phyloP scores from a whole-genome alignment of 2,888 invertebrate genomes.

The Agrypnus murinus region DNA sequence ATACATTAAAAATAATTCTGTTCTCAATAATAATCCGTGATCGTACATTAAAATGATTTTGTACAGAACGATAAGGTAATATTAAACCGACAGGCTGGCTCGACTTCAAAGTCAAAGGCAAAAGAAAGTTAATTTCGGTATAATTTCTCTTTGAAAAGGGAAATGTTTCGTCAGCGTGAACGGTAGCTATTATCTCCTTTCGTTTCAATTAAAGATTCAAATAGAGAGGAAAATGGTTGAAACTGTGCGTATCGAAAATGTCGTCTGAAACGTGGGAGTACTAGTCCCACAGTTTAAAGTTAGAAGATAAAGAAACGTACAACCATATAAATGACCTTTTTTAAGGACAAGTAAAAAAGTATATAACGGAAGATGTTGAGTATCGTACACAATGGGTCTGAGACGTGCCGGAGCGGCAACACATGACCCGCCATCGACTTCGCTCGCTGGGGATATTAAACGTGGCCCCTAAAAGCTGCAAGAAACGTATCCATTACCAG shows the following conservation, averaged over 20 bases:
- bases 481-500: constrained; percentile 58
- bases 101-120: background rate
- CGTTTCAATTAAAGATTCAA: constrained; percentile 11
- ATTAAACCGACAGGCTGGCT: background rate
- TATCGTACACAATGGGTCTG: constrained; percentile 45
- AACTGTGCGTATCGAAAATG: background rate
- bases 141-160: constrained; percentile 11
- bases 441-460: constrained; percentile 56
- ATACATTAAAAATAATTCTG: too few relatives aligned
- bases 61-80: too few relatives aligned
- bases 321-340: constrained; percentile 48
- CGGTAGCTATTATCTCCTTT: background rate
- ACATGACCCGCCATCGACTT: constrained; percentile 45
- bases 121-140: constrained; percentile 8
- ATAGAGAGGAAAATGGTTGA: background rate
- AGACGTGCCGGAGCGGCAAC: constrained; percentile 38
- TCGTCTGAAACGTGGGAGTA: background rate
- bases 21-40: too few relatives aligned
- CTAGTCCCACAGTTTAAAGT: constrained; percentile 17
- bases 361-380: constrained; percentile 36
- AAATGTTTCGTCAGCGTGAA: background rate
- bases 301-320: constrained; percentile 36
- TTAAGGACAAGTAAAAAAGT: constrained; percentile 43
- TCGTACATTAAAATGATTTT: too few relatives aligned
- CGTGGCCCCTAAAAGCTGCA: constrained; percentile 57